Evolutionary conservation across 1,140 invertebrate species (phyloP), one percentile per base, ranked within the genome.

Genomic region (Sycobia sp.): DNA sequence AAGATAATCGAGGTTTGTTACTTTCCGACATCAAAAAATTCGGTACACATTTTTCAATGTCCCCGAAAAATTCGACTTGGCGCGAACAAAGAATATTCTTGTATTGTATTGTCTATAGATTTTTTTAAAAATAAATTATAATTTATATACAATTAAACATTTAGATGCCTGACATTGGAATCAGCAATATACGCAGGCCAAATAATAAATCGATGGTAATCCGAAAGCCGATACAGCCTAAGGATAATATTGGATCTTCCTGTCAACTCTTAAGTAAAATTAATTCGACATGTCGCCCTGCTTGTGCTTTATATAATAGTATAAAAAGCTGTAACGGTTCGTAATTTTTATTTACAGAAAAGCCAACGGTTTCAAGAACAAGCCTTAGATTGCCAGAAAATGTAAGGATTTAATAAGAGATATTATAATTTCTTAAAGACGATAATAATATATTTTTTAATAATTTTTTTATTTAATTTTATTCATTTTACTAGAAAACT

Each of bases 101-200:
- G n/a, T n/a, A n/a, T n/a, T n/a, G n/a, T n/a, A n/a, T n/a, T n/a
- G n/a, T n/a, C n/a, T n/a, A n/a, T n/a, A n/a, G n/a, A n/a, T n/a
- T n/a, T n/a, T n/a, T n/a, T n/a, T n/a, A n/a, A n/a, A n/a, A n/a
- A n/a, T n/a, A n/a, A n/a, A n/a, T n/a, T n/a, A n/a, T n/a, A n/a
- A n/a, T n/a, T n/a, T n/a, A n/a, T n/a, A n/a, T n/a, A n/a, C n/a
- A n/a, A n/a, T n/a, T n/a, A n/a, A n/a, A n/a, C n/a, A 54, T 11
- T 25, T 27, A 41, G 49, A 39, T 16, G 14, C 38, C 11, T 4
- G 62, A 67, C 27, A 63, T 69, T 36, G 67, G 67, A 32, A 66
- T 69, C 4, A 69, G 67, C 59, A 69, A 69, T 41, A 62, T 69
- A 13, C 58, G 65, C 41, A 61, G 68, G 51, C 68, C 68, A 11